phyloP scores from a whole-genome alignment of 1,140 invertebrate genomes.

The Lordiphosa clarofinis region DNA sequence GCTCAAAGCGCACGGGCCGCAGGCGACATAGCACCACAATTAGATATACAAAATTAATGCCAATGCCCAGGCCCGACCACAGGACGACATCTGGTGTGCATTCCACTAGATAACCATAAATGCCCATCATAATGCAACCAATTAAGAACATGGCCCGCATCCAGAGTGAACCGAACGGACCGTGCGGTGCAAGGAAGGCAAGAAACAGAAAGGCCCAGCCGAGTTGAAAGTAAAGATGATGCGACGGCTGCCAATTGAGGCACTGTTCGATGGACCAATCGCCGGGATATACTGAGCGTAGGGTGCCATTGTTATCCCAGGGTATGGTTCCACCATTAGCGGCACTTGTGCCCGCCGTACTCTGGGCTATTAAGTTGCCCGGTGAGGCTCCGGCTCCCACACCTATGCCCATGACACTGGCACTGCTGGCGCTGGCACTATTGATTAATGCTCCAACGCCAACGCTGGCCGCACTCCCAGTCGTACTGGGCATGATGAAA shows the following conservation, averaged over 20 bases:
- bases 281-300: conserved; percentile 72
- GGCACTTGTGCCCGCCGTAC: conserved; percentile 58
- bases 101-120: conserved; percentile 91
- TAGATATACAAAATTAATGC: conserved; percentile 91
- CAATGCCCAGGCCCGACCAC: conserved; percentile 91
- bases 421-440: conserved; percentile 45
- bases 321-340: conserved; percentile 67
- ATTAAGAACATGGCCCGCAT: conserved; percentile 87
- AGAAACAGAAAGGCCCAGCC: conserved; percentile 90
- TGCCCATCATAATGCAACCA: conserved; percentile 87
- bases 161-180: conserved; percentile 89
- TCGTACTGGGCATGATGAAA: conserved; percentile 49
- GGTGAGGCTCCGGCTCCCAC: conserved; percentile 34
- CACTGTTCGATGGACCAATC: conserved; percentile 81
- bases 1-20: conserved; percentile 90
- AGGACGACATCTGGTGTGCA: conserved; percentile 92
- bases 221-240: conserved; percentile 90
- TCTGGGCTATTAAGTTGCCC: conserved; percentile 57
- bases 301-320: conserved; percentile 77
- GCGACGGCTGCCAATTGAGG: conserved; percentile 82
- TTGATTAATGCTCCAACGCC: conserved; percentile 55
- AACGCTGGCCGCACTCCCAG: conserved; percentile 53
- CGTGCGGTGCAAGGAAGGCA: conserved; percentile 89
- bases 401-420: conserved; percentile 45
- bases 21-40: conserved; percentile 89